Conservation (phyloP, 1,140 invertebrate species). For the Temnothorax nylanderi region DNA sequence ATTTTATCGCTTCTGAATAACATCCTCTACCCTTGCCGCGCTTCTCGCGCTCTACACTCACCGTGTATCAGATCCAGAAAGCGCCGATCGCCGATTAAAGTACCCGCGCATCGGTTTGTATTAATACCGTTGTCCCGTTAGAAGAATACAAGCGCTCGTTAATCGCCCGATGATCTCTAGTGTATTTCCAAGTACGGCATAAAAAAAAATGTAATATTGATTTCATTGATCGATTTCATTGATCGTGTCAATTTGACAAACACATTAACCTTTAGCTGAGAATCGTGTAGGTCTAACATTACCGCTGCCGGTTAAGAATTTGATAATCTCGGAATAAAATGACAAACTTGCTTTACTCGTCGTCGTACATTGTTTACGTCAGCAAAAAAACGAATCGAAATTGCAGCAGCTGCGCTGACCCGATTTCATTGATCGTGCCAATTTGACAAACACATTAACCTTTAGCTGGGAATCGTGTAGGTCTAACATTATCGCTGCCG, state of each 20-base stretch:
- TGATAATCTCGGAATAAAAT: slow-evolving; percentile 9
- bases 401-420: slow-evolving; percentile 5
- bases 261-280: not conserved
- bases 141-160: not conserved
- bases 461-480: not conserved
- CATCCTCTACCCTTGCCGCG: slow-evolving; percentile 33
- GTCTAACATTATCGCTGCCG: slow-evolving; percentile 15
- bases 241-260: not conserved
- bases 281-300: slow-evolving; percentile 19
- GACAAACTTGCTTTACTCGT: not conserved
- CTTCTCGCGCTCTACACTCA: slow-evolving; percentile 11
- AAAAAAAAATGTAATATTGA: not conserved
- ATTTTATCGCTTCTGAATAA: slow-evolving; percentile 76
- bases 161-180: slow-evolving; percentile 14
- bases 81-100: slow-evolving; percentile 42
- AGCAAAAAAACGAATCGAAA: slow-evolving; percentile 21
- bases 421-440: not conserved
- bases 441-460: not conserved
- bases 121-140: not conserved
- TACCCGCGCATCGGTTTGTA: slow-evolving; percentile 7
- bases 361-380: not conserved
- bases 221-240: slow-evolving; percentile 9
- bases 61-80: slow-evolving; percentile 26
- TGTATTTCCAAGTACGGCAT: not conserved
- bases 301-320: slow-evolving; percentile 19